Base-by-base conservation (phyloP, 2,113 vertebrate genomes). In the Passer montanus region DNA sequence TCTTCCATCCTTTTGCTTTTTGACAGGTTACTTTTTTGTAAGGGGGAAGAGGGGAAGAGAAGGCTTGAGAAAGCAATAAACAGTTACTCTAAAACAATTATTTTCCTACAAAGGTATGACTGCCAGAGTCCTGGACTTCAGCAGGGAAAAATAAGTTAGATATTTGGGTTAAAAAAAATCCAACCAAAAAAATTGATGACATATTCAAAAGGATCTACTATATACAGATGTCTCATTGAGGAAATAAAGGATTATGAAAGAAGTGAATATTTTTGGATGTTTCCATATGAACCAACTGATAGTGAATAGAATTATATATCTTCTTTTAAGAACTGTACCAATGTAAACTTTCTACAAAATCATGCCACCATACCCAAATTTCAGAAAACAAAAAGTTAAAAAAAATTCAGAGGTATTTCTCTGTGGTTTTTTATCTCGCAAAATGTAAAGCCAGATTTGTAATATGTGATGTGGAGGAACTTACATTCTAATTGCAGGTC, bases 401-500 rank as follows among this genome's bases (percentile, higher is more conserved):
- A 37, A 59, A 27, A 41, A 13, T 1, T 18, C 17, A 64, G 24
- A 37, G 5, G 1, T 56, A 21, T 43, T 49, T 47, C 60, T 35
- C 10, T 30, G 5, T 12, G 35, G 3, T 2, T 24, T 64, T 39
- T 84, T 30, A 28, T 16, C 44, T 68, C 76, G 24, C 23, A 43
- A 58, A 43, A 62, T 39, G 19, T 15, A 50, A 53, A 59, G 9
- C 5, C 17, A 56, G 10, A 6, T n/a, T 87, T 74, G 20, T 23
- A 33, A n/a, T 15, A 13, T 19, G 10, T 37, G 12, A 8, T 23
- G 11, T 0, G 0, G 26, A 55, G 28, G 13, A 74, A 30, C 3
- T 46, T 44, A 11, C 0, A 6, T 35, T 74, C 22, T 81, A 84
- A 28, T 33, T 70, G 10, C 58, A 46, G 2, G 9, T 30, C 15